Evolutionary conservation across 2,113 vertebrate species (phyloP).

Genomic region (Sialia sialis): DNA sequence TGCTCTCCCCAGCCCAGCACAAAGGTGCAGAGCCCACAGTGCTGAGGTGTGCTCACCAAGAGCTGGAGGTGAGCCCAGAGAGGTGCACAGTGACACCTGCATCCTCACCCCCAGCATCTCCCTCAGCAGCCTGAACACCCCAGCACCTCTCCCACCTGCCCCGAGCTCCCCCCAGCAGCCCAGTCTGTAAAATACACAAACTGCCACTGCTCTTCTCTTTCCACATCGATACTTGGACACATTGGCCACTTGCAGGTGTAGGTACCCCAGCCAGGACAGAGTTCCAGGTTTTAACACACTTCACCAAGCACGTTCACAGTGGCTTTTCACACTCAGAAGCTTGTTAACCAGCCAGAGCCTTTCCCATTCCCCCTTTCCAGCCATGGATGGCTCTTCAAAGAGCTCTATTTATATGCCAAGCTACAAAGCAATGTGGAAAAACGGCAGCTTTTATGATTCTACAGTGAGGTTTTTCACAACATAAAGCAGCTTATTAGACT

Average conservation of each 20-base stretch:
- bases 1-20: neutral
- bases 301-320: neutral
- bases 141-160: neutral
- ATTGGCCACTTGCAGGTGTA: neutral
- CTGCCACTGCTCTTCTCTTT: neutral
- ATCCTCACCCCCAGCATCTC: neutral
- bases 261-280: neutral
- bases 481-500: neutral
- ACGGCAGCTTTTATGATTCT: conserved; percentile 36
- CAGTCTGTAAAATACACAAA: neutral
- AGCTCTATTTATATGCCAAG: conserved; percentile 53
- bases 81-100: neutral
- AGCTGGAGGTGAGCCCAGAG: neutral
- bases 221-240: rapidly evolving
- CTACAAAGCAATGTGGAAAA: conserved; percentile 49
- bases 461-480: conserved; percentile 32
- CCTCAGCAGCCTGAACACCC: neutral
- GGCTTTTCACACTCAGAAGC: neutral
- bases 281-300: neutral
- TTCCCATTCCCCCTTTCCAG: neutral
- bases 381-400: conserved; percentile 19
- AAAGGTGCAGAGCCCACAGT: neutral
- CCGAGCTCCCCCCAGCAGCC: neutral
- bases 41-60: neutral
- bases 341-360: neutral